These are phyloP conservation scores for Clarias platycephalus DNA, from an alignment of 2,797 vertebrate species.

Conservation along the genomic window DNA sequence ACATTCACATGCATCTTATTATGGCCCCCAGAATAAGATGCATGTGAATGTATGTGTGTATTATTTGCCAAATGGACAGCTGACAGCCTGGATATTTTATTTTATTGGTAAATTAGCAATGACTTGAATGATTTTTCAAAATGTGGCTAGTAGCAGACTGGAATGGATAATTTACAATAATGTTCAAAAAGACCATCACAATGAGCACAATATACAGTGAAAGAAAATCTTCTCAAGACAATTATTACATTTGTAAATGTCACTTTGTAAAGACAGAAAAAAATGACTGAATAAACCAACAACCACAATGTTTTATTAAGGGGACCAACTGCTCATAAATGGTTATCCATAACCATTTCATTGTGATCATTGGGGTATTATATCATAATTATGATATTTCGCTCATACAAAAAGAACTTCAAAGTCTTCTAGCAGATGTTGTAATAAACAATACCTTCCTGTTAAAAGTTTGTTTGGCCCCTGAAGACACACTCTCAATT, in stretches of 20 bases:
- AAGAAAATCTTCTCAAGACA: neutral
- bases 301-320: neutral
- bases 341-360: neutral
- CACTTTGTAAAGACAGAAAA: neutral
- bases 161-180: neutral
- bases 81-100: neutral
- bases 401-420: neutral
- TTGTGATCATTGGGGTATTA: slow-evolving; percentile 2
- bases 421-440: neutral
- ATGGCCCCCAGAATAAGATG: neutral
- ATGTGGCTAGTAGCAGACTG: neutral
- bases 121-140: neutral
- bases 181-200: neutral
- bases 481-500: slow-evolving; percentile 20
- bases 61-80: neutral
- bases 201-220: neutral
- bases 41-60: neutral
- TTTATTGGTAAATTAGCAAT: neutral
- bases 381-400: slow-evolving; percentile 10
- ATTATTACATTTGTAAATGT: neutral
- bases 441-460: slow-evolving; percentile 17
- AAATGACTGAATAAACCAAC: neutral
- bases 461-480: slow-evolving; percentile 14
- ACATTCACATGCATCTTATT: no score
- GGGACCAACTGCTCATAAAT: neutral